These are phyloP conservation scores for Himalopsyche kuldschensis DNA, from an alignment of 2,888 invertebrate species.

Conservation along the genomic window DNA sequence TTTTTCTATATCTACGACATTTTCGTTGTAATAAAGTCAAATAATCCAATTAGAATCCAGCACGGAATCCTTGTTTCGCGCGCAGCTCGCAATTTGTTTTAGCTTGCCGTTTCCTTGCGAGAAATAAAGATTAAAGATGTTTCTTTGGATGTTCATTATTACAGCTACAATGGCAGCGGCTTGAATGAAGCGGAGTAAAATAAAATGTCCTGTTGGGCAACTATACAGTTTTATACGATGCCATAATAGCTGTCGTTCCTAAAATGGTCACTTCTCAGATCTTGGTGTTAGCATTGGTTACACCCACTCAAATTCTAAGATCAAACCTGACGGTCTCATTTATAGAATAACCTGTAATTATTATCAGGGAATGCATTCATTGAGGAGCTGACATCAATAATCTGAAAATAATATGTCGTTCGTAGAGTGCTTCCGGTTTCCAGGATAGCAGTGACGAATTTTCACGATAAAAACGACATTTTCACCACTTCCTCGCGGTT, in stretches of 20 bases:
- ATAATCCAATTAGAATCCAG: not conserved
- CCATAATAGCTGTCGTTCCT: constrained; percentile 12
- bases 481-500: not conserved
- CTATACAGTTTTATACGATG: not conserved
- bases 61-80: not conserved
- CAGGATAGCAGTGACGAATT: not conserved
- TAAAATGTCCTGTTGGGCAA: not conserved
- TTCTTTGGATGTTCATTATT: not conserved
- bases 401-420: not conserved
- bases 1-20: no score
- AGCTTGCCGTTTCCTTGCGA: not conserved
- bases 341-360: not conserved
- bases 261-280: constrained; percentile 25
- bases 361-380: not conserved
- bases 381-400: not conserved
- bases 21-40: not conserved
- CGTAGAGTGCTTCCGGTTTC: not conserved
- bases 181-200: not conserved
- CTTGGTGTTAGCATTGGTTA: constrained; percentile 13
- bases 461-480: not conserved
- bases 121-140: not conserved
- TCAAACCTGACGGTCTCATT: not conserved
- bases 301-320: constrained; percentile 14
- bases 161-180: not conserved
- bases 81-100: not conserved